These are phyloP conservation scores for Odontomyia ornata DNA, from an alignment of 2,888 invertebrate genomes.

Conservation along the genomic window DNA sequence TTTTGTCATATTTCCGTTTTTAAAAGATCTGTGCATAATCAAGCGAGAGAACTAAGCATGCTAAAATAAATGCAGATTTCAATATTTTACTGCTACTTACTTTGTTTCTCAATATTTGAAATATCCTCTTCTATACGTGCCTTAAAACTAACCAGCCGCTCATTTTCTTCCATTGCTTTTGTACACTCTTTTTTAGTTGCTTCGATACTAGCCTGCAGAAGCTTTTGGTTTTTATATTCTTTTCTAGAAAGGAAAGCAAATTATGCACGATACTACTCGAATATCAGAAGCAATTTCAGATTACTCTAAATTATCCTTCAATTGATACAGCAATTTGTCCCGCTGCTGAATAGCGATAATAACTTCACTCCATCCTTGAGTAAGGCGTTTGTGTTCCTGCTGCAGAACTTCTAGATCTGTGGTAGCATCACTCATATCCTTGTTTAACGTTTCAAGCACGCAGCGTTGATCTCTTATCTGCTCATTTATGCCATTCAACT, in stretches of 20 bases:
- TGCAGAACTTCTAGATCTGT: conserved; percentile 77
- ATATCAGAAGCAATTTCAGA: conserved; percentile 46
- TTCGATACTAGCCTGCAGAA: conserved; percentile 69
- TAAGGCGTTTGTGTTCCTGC: conserved; percentile 73
- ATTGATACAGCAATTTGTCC: conserved; percentile 72
- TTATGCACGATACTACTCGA: conserved; percentile 24
- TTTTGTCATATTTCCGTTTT: no score
- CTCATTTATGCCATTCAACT: conserved; percentile 70
- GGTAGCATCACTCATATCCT: conserved; percentile 74
- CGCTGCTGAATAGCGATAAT: conserved; percentile 75
- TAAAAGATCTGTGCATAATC: no score
- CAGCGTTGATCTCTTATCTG: conserved; percentile 73
- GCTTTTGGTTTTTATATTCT: conserved; percentile 68
- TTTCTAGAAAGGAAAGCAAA: conserved; percentile 63
- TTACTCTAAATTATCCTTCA: conserved; percentile 67
- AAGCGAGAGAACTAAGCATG: no score
- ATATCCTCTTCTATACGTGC: conserved; percentile 70
- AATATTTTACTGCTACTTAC: conserved; percentile 56
- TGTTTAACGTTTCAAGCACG: conserved; percentile 69
- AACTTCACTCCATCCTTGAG: conserved; percentile 79
- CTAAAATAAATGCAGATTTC: no score
- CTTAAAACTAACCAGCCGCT: conserved; percentile 70
- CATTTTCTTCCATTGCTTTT: conserved; percentile 75
- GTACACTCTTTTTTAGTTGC: conserved; percentile 72
- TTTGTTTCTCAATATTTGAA: conserved; percentile 62